Conservation (phyloP, 2,797 vertebrate species). For the Tenualosa thibaudeaui region DNA sequence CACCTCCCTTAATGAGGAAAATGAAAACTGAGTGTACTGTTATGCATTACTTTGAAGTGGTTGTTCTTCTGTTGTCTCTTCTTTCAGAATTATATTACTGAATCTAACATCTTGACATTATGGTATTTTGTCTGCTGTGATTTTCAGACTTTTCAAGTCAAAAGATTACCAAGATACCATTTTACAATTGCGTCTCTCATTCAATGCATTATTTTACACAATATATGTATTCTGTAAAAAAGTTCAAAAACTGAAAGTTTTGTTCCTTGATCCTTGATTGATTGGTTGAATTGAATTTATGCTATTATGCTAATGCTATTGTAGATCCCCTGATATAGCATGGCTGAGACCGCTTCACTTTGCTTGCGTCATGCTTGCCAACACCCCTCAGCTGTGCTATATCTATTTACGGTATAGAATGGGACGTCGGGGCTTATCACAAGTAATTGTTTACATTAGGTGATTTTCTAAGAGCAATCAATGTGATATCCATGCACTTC, state of each 20-base stretch:
- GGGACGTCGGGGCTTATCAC: too few relatives aligned
- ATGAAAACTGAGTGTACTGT: not conserved
- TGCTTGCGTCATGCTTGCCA: too few relatives aligned
- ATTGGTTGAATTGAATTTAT: too few relatives aligned
- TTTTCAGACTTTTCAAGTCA: not conserved
- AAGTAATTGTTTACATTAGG: not conserved
- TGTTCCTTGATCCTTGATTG: too few relatives aligned
- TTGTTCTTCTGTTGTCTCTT: not conserved
- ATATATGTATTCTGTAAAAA: not conserved
- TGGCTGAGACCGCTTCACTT: too few relatives aligned
- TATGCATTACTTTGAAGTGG: not conserved
- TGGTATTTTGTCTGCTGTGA: not conserved
- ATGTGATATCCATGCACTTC: too few relatives aligned
- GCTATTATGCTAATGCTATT: too few relatives aligned
- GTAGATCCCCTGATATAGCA: too few relatives aligned
- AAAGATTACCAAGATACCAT: not conserved
- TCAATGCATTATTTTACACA: not conserved
- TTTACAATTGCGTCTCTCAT: not conserved
- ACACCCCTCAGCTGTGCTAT: too few relatives aligned
- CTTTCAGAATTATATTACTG: not conserved
- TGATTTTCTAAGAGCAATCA: too few relatives aligned
- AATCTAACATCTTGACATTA: not conserved
- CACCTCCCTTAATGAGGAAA: slow-evolving; percentile 5
- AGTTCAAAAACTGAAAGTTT: too few relatives aligned
- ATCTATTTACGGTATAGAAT: too few relatives aligned